Conservation (phyloP, 2,888 invertebrate species). For the Nephrotoma flavescens region DNA sequence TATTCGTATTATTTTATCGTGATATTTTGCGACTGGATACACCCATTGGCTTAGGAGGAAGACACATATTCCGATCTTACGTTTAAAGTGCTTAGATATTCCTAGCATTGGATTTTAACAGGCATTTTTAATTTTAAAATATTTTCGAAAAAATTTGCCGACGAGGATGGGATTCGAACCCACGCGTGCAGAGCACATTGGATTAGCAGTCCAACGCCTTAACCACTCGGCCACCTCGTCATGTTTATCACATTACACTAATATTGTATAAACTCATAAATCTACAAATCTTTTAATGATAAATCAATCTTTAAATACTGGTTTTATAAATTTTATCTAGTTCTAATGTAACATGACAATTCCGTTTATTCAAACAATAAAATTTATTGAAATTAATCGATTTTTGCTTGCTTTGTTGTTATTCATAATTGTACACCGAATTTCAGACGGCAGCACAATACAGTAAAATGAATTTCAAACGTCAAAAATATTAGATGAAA, state of each 20-base stretch:
- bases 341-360: background rate
- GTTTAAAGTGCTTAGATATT: too few species aligned
- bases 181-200: slow-evolving; percentile 79
- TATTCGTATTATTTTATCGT: too few species aligned
- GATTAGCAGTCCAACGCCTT: slow-evolving; percentile 79
- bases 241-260: slow-evolving; percentile 5
- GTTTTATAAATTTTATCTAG: background rate
- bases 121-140: too few species aligned
- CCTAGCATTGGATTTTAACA: too few species aligned
- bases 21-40: too few species aligned
- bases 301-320: background rate
- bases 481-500: background rate
- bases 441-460: background rate
- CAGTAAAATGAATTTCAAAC: background rate
- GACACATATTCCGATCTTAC: too few species aligned
- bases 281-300: background rate
- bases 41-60: too few species aligned
- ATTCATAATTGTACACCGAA: background rate
- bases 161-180: slow-evolving; percentile 78
- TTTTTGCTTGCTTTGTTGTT: background rate
- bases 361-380: background rate
- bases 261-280: background rate
- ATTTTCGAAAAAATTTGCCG: slow-evolving; percentile 28
- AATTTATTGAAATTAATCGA: background rate
- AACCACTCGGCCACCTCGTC: slow-evolving; percentile 81